phyloP scores from a whole-genome alignment of 2,797 vertebrate species.

The Ibycter americanus region DNA sequence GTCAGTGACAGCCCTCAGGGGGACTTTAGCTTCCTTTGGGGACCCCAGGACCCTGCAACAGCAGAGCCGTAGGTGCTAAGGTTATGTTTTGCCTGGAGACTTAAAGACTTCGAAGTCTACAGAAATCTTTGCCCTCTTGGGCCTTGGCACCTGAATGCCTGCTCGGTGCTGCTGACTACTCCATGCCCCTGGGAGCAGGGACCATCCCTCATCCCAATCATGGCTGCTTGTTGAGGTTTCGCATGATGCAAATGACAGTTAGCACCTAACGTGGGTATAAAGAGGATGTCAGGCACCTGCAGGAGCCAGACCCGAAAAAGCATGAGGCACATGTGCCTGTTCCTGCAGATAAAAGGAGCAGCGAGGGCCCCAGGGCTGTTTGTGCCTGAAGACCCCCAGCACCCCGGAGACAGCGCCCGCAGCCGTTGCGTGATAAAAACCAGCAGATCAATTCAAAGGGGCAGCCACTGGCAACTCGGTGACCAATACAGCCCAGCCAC shows the following conservation, averaged over 20 bases:
- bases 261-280: background rate
- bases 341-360: rapidly evolving
- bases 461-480: rapidly evolving
- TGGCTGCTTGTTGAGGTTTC: rapidly evolving
- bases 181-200: background rate
- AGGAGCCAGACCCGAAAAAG: background rate
- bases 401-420: too few species aligned
- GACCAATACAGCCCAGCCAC: background rate
- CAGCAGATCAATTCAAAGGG: background rate
- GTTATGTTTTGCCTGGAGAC: background rate
- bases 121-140: background rate
- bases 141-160: rapidly evolving
- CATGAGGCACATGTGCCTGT: rapidly evolving
- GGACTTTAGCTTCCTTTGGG: background rate
- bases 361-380: background rate
- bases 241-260: rapidly evolving
- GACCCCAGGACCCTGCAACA: background rate
- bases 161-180: background rate
- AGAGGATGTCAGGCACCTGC: background rate
- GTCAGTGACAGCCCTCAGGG: background rate
- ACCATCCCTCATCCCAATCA: background rate
- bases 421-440: background rate
- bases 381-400: background rate
- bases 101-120: background rate
- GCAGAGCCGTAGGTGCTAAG: background rate